Evolutionary conservation across 2,113 vertebrate genomes (phyloP).

Genomic region (Globicephala melas): DNA sequence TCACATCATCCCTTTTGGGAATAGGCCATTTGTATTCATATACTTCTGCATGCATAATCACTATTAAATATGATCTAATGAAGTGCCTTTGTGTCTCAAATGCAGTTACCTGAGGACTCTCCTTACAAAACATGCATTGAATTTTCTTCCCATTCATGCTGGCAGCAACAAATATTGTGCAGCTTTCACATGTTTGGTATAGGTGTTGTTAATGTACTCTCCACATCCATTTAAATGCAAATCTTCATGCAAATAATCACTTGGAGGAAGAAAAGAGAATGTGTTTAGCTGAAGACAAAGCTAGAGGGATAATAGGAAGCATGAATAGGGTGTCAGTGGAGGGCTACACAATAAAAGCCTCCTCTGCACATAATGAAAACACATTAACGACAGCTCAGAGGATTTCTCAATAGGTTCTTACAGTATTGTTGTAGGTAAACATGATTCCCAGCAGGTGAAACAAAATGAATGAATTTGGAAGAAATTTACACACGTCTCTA

Average conservation of each 20-base stretch:
- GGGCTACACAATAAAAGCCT: conserved; percentile 60
- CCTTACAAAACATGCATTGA: conserved; percentile 72
- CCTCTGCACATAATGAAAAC: conserved; percentile 69
- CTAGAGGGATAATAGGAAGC: conserved; percentile 74
- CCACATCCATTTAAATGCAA: conserved; percentile 85
- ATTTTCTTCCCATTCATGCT: conserved; percentile 73
- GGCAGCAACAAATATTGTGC: conserved; percentile 70
- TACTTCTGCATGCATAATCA: conserved; percentile 40
- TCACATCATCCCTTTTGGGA: conserved; percentile 22
- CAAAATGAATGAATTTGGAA: conserved; percentile 65
- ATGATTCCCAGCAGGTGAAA: conserved; percentile 72
- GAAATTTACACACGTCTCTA: not conserved
- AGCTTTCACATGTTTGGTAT: conserved; percentile 76
- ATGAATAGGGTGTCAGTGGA: conserved; percentile 73
- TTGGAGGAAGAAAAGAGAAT: conserved; percentile 63
- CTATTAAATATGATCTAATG: conserved; percentile 69
- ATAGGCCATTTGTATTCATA: conserved; percentile 44
- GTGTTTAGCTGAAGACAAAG: conserved; percentile 80
- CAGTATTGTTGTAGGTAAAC: conserved; percentile 52
- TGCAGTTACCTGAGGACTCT: conserved; percentile 70
- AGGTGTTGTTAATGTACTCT: conserved; percentile 82
- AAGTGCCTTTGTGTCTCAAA: conserved; percentile 70
- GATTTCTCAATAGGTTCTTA: conserved; percentile 71
- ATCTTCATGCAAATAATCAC: conserved; percentile 82
- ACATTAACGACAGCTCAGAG: conserved; percentile 67